Evolutionary conservation across 1,140 invertebrate genomes (phyloP).

Genomic region (Lepidurus arcticus): DNA sequence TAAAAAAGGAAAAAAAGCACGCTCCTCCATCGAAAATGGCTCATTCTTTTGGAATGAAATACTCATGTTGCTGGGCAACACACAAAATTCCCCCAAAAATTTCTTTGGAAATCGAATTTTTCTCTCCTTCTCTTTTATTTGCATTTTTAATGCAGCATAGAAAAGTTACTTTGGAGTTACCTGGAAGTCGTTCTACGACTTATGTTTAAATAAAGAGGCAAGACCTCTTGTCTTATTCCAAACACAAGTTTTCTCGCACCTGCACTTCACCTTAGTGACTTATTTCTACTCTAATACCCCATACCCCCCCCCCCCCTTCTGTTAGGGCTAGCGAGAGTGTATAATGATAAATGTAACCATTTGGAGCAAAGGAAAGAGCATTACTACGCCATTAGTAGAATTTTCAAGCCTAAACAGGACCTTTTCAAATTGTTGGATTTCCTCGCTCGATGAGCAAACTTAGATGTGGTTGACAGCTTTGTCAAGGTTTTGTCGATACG

Average conservation of each 20-base stretch:
- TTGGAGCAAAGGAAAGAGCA: not conserved
- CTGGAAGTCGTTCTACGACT: not conserved
- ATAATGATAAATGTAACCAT: too few relatives aligned
- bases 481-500: constrained; percentile 5
- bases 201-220: not conserved
- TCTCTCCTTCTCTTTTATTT: not conserved
- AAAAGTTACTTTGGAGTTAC: too few relatives aligned
- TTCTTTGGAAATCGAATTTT: not conserved
- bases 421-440: not conserved
- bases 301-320: not conserved
- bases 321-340: not conserved
- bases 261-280: not conserved
- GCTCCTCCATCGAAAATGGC: not conserved
- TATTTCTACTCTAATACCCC: not conserved
- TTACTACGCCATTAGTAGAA: not conserved
- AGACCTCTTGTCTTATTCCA: not conserved
- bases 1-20: not conserved
- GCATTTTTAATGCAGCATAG: too few relatives aligned
- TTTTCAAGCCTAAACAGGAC: not conserved
- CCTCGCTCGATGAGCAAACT: not conserved
- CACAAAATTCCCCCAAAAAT: not conserved
- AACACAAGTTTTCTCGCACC: not conserved
- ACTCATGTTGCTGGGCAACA: not conserved
- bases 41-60: not conserved
- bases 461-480: constrained; percentile 9